A percentile compares a stretch with the other conserved stretches of the same genome.
phyloP scores from a whole-genome alignment of 35 echinoderm and acorn worm species.

The Ophioderma brevispina region DNA sequence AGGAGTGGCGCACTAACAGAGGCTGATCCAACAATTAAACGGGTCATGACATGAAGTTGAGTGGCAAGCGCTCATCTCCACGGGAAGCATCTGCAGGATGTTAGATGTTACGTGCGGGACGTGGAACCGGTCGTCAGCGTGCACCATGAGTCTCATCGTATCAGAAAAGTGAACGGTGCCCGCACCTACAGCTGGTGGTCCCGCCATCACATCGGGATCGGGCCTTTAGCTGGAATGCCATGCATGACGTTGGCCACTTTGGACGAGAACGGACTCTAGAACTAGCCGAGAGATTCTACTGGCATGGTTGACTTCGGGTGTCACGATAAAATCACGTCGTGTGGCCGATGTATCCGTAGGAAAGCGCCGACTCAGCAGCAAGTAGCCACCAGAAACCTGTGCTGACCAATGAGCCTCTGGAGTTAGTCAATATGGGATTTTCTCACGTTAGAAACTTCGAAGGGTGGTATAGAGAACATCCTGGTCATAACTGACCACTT shows the following conservation, averaged over 20 bases:
- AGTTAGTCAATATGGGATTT: slow-evolving; percentile 56
- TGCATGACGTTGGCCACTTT: slow-evolving; percentile 59
- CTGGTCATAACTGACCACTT: slow-evolving; percentile 79
- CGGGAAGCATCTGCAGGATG: background rate
- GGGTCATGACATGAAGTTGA: no score
- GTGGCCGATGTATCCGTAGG: background rate
- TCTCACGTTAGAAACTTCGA: slow-evolving; percentile 49
- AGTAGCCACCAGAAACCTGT: slow-evolving; percentile 38
- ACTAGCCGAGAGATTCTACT: slow-evolving; percentile 9
- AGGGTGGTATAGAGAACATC: slow-evolving; percentile 66
- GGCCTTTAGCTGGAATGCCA: no score
- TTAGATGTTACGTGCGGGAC: background rate
- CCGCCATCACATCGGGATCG: slow-evolving; percentile 30
- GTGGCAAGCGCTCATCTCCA: background rate
- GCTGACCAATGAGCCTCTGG: slow-evolving; percentile 45
- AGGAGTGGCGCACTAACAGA: no score
- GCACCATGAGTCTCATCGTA: no score
- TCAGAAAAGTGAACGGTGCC: background rate
- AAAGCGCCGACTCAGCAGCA: background rate
- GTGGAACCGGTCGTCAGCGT: background rate
- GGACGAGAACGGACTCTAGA: slow-evolving; percentile 49
- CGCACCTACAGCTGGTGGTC: slow-evolving; percentile 32
- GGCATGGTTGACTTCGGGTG: background rate
- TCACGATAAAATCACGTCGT: background rate
- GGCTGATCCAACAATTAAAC: no score